Percentiles rank a stretch among this genome's conserved stretches.
These are phyloP conservation scores for Troilus luridus DNA, from an alignment of 2,888 invertebrate genomes.

Conservation along the genomic window DNA sequence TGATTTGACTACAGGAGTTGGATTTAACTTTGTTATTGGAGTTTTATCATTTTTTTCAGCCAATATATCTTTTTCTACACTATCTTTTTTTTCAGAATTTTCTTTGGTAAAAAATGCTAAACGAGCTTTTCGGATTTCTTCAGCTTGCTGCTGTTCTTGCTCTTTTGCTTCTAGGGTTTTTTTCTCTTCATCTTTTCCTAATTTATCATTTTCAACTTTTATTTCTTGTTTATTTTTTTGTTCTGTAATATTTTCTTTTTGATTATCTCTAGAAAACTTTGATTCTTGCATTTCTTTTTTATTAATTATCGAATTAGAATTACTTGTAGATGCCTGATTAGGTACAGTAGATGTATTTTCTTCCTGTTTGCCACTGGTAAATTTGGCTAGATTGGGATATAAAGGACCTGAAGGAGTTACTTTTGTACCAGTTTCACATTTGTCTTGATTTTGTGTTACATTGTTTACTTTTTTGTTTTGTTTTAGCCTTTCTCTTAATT, in stretches of 20 bases:
- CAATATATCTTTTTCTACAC: slow-evolving; percentile 68
- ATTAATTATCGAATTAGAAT: slow-evolving; percentile 53
- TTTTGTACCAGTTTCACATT: neutral
- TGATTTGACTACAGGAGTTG: neutral
- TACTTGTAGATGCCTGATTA: neutral
- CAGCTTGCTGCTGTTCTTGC: slow-evolving; percentile 55
- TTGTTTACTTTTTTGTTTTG: neutral
- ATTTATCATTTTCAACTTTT: slow-evolving; percentile 53
- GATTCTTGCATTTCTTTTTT: slow-evolving; percentile 52
- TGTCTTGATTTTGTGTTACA: neutral
- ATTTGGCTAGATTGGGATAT: slow-evolving; percentile 57
- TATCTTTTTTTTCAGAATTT: neutral
- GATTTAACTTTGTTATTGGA: neutral
- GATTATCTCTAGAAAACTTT: neutral
- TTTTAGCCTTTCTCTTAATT: slow-evolving; percentile 59
- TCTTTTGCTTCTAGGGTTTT: neutral
- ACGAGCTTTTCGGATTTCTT: slow-evolving; percentile 68
- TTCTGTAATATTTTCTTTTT: slow-evolving; percentile 57
- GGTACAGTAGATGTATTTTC: neutral
- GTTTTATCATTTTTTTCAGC: slow-evolving; percentile 80
- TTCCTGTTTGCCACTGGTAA: slow-evolving; percentile 51
- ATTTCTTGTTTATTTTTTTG: slow-evolving; percentile 59
- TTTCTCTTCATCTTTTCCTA: slow-evolving; percentile 40
- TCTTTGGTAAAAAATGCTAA: slow-evolving; percentile 68
- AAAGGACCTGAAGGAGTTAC: neutral